A percentile compares a stretch with the other conserved stretches of the same genome.
Evolutionary conservation across 2,113 vertebrate species (phyloP).

Genomic region (Ibidorhyncha struthersii): DNA sequence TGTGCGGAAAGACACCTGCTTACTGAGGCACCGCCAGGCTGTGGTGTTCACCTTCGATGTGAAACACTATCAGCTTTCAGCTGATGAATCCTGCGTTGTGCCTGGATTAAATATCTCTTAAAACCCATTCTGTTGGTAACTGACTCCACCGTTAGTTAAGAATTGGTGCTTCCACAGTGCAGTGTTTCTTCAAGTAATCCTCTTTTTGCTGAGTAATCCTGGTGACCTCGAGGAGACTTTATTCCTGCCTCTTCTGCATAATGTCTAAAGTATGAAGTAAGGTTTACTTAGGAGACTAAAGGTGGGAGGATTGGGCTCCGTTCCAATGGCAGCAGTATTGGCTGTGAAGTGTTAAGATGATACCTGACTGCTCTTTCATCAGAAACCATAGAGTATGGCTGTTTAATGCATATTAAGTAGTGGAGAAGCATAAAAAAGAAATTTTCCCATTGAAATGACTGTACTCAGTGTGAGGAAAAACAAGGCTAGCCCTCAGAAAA

Average conservation of each 20-base stretch:
- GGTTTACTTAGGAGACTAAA: background rate
- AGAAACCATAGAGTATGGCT: background rate
- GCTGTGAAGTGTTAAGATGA: background rate
- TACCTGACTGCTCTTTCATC: background rate
- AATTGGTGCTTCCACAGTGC: background rate
- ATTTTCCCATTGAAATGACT: background rate
- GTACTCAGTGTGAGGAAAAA: background rate
- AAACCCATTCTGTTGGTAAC: background rate
- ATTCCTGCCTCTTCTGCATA: background rate
- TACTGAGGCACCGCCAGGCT: background rate
- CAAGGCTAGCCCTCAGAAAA: background rate
- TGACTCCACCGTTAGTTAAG: background rate
- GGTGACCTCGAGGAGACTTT: background rate
- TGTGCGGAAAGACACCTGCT: background rate
- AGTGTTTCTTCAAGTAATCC: background rate
- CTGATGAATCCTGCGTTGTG: background rate
- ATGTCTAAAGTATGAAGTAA: background rate
- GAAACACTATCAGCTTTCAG: background rate
- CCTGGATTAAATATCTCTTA: background rate
- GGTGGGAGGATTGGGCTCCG: background rate
- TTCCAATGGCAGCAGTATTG: background rate
- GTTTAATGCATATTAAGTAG: slow-evolving; percentile 20
- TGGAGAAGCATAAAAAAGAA: background rate
- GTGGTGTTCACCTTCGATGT: background rate
- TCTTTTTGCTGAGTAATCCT: slow-evolving; percentile 11